Conservation (phyloP, 2,888 invertebrate species). For the Nowickia ferox region DNA sequence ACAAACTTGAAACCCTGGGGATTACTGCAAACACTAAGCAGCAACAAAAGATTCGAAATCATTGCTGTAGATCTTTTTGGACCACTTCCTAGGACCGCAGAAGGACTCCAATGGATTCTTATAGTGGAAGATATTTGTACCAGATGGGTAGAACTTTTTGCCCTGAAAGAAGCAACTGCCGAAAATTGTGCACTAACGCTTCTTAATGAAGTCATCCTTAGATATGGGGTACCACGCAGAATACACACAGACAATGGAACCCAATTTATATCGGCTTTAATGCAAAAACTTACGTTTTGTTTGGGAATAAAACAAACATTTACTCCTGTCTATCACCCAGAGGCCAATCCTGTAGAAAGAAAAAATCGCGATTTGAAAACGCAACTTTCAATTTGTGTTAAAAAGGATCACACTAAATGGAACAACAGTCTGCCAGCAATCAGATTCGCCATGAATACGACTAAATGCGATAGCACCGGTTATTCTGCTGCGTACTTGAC, state of each 20-base stretch:
- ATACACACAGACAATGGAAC: slow-evolving; percentile 6
- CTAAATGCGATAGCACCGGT: slow-evolving; percentile 76
- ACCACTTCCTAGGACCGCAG: slow-evolving; percentile 5
- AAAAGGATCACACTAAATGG: slow-evolving; percentile 53
- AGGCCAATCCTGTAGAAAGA: background rate
- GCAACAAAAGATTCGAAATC: slow-evolving; percentile 43
- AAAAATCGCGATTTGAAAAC: slow-evolving; percentile 52
- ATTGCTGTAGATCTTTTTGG: slow-evolving; percentile 38
- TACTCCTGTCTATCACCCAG: background rate
- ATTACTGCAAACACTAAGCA: slow-evolving; percentile 42
- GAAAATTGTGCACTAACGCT: slow-evolving; percentile 52
- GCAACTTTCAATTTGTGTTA: slow-evolving; percentile 11
- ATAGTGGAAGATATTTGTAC: slow-evolving; percentile 37
- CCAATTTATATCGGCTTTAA: background rate
- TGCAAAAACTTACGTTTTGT: background rate
- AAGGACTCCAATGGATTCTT: slow-evolving; percentile 35
- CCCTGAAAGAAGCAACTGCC: slow-evolving; percentile 27
- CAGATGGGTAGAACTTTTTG: slow-evolving; percentile 46
- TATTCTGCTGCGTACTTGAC: slow-evolving; percentile 78
- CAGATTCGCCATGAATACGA: slow-evolving; percentile 78
- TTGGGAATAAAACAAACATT: background rate
- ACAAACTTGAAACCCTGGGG: slow-evolving; percentile 45
- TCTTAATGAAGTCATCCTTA: slow-evolving; percentile 40
- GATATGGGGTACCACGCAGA: slow-evolving; percentile 33
- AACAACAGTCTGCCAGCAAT: slow-evolving; percentile 73